phyloP scores from a whole-genome alignment of 2,797 vertebrate genomes.

The Chromobotia macracanthus region DNA sequence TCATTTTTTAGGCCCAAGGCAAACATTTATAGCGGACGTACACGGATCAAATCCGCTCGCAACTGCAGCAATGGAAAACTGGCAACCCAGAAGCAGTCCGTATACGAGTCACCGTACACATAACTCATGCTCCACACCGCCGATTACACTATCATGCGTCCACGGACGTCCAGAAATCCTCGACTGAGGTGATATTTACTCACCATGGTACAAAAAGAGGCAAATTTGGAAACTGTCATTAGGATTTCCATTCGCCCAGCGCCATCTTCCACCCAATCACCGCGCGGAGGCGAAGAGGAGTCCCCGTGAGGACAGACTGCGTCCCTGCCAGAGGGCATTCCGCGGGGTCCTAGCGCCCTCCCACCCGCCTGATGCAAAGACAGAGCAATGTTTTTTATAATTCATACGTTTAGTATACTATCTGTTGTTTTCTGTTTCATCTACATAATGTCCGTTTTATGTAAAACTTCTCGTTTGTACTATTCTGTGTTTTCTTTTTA shows the following conservation, averaged over 20 bases:
- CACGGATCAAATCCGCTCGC: conserved; percentile 62
- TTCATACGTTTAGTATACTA: background rate
- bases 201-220: conserved; percentile 99
- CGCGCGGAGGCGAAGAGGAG: conserved; percentile 73
- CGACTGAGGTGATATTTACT: conserved; percentile 62
- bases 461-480: background rate
- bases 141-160: background rate
- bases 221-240: conserved; percentile 99
- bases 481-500: no score
- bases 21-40: conserved; percentile 47
- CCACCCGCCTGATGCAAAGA: background rate
- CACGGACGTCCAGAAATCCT: background rate
- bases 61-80: conserved; percentile 62
- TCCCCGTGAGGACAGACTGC: conserved; percentile 65
- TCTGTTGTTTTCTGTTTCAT: no score
- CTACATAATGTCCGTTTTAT: background rate
- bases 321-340: conserved; percentile 54
- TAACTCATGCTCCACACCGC: background rate
- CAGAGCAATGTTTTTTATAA: background rate
- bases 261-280: conserved; percentile 93
- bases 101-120: conserved; percentile 59
- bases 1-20: conserved; percentile 24
- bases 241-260: conserved; percentile 98
- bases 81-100: conserved; percentile 41
- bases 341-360: conserved; percentile 56